Percentiles rank a stretch among this genome's conserved stretches.
Conservation (phyloP, 1,140 invertebrate species). For the Wasmannia auropunctata region DNA sequence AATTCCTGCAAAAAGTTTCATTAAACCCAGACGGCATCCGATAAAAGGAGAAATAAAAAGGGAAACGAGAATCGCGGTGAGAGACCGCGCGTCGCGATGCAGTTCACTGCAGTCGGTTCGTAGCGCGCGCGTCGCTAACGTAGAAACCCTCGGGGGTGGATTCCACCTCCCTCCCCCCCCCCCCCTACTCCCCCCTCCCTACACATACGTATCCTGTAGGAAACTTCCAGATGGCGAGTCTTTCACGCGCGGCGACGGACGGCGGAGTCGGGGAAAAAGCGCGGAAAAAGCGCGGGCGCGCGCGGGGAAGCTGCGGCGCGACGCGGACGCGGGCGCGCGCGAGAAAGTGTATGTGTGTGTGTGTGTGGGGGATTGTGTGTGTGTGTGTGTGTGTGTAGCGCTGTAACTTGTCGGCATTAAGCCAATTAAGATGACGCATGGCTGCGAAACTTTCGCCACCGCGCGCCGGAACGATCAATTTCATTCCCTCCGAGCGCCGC, state of each 20-base stretch:
- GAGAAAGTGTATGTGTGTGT: too few relatives aligned
- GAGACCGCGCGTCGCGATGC: conserved; percentile 4
- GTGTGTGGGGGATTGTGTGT: too few relatives aligned
- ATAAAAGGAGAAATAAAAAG: background rate
- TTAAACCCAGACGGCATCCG: conserved; percentile 14
- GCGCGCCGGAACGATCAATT: conserved; percentile 77
- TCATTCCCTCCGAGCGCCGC: conserved; percentile 12
- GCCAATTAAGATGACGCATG: conserved; percentile 83
- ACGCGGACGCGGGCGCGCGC: too few relatives aligned
- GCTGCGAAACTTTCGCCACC: conserved; percentile 76
- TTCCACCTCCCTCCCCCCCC: too few relatives aligned
- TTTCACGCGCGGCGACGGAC: background rate
- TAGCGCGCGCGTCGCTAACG: conserved; percentile 15
- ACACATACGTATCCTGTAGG: conserved; percentile 38
- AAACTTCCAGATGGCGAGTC: conserved; percentile 63
- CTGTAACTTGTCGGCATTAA: conserved; percentile 81
- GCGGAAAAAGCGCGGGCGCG: background rate
- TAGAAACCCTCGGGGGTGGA: conserved; percentile 24
- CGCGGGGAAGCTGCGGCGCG: background rate
- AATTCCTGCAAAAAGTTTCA: conserved; percentile 47
- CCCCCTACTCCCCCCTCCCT: too few relatives aligned
- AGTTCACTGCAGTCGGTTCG: conserved; percentile 3
- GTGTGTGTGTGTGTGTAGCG: conserved; percentile 46
- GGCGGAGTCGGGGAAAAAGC: background rate
- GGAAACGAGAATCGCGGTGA: background rate